These are phyloP conservation scores for Macrophya annulata DNA, from an alignment of 2,888 invertebrate genomes.

Conservation along the genomic window DNA sequence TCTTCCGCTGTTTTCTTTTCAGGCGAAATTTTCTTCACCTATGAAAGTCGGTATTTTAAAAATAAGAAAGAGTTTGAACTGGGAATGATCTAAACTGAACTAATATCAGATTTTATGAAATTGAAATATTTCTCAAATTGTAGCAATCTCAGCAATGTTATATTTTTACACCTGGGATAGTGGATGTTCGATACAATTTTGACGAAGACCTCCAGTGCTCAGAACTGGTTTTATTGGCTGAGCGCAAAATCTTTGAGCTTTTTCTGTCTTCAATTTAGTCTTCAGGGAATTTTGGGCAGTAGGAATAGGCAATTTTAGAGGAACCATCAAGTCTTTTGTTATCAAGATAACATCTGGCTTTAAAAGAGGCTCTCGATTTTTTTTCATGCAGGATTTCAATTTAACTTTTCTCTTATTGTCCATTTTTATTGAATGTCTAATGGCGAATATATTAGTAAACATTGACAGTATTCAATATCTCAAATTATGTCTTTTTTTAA, in stretches of 20 bases:
- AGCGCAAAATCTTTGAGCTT: neutral
- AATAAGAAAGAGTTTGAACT: neutral
- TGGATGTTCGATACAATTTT: neutral
- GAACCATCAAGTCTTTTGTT: constrained; percentile 62
- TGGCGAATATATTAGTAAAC: neutral
- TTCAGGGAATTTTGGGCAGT: neutral
- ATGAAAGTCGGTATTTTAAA: neutral
- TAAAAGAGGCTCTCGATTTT: constrained; percentile 39
- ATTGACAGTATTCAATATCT: neutral
- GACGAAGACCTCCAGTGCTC: no score
- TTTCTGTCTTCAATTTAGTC: neutral
- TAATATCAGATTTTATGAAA: neutral
- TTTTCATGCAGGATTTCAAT: constrained; percentile 19
- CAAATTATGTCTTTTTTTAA: no score
- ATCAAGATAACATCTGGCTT: constrained; percentile 61
- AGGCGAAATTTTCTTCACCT: neutral
- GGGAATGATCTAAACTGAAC: neutral
- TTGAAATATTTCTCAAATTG: no score
- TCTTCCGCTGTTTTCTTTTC: neutral
- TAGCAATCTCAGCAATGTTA: neutral
- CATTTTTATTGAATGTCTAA: neutral
- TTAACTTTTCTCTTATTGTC: neutral
- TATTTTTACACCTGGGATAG: neutral
- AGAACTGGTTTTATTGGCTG: neutral
- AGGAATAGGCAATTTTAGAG: constrained; percentile 56